Evolutionary conservation across 2,797 vertebrate species (phyloP).

Genomic region (Balearica regulorum): DNA sequence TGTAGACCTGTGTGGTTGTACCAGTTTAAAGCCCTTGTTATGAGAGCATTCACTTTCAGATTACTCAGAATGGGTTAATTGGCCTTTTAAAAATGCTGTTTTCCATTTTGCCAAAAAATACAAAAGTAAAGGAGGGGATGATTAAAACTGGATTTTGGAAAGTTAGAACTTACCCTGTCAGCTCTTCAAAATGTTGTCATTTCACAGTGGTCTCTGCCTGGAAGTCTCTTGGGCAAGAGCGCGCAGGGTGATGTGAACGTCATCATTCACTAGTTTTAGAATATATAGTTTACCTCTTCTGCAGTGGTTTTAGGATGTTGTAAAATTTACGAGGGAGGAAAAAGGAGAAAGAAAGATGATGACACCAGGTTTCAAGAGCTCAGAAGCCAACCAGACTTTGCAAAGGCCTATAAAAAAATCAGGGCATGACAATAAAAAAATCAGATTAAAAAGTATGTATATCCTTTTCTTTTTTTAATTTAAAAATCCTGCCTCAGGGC

Average conservation of each 20-base stretch:
- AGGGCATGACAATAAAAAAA: constrained; percentile 55
- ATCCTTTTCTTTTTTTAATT: constrained; percentile 70
- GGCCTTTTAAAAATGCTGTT: constrained; percentile 34
- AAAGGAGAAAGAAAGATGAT: constrained; percentile 38
- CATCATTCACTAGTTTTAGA: background rate
- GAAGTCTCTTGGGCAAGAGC: background rate
- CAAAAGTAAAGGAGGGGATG: background rate
- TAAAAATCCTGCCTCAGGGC: constrained; percentile 71
- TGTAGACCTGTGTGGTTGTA: background rate
- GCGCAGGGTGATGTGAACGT: background rate
- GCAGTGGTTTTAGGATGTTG: constrained; percentile 54
- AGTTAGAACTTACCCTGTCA: constrained; percentile 1
- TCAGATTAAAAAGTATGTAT: constrained; percentile 70
- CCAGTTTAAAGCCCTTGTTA: background rate
- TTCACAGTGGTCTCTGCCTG: constrained; percentile 18
- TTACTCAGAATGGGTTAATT: constrained; percentile 1
- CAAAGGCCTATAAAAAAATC: constrained; percentile 56
- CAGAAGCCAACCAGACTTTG: constrained; percentile 59
- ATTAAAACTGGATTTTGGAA: constrained; percentile 54
- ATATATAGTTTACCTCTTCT: constrained; percentile 27
- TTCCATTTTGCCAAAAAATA: constrained; percentile 1
- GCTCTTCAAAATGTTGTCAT: constrained; percentile 32
- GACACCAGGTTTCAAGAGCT: constrained; percentile 56
- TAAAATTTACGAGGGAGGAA: constrained; percentile 43
- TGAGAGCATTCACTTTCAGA: background rate